Percentiles rank a stretch among this genome's conserved stretches.
Conservation (phyloP, 1,140 invertebrate species). For the Sminthurinus signatus region DNA sequence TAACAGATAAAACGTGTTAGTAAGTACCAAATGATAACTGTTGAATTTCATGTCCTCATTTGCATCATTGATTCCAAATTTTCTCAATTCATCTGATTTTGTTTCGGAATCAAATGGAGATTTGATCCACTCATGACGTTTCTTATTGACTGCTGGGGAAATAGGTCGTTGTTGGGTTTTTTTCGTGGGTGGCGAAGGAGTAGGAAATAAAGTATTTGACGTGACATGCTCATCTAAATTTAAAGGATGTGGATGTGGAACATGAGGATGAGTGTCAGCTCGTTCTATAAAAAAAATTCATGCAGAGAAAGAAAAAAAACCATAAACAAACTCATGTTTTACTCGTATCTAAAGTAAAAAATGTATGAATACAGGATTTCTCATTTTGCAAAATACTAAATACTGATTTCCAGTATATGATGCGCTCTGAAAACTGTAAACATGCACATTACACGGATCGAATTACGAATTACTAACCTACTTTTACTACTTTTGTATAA, state of each 20-base stretch:
- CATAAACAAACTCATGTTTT: too few relatives aligned
- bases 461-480: too few relatives aligned
- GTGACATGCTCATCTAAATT: slow-evolving; percentile 9
- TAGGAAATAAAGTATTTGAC: slow-evolving; percentile 6
- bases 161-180: neutral
- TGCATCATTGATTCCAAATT: slow-evolving; percentile 30
- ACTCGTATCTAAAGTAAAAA: too few relatives aligned
- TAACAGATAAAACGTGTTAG: too few relatives aligned
- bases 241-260: neutral
- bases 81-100: neutral
- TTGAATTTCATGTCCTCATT: slow-evolving; percentile 35
- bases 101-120: slow-evolving; percentile 12
- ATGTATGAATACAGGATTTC: too few relatives aligned
- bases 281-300: too few relatives aligned
- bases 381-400: too few relatives aligned
- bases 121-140: neutral
- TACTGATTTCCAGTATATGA: too few relatives aligned
- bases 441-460: too few relatives aligned
- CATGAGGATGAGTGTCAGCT: slow-evolving; percentile 3
- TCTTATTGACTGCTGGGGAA: neutral
- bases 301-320: too few relatives aligned
- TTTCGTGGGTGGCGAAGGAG: neutral
- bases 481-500: too few relatives aligned
- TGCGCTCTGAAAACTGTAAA: too few relatives aligned
- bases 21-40: slow-evolving; percentile 41